Evolutionary conservation across 1,140 invertebrate genomes (phyloP), one percentile per base, ranked within the genome.

Genomic region (Listronotus oregonensis): DNA sequence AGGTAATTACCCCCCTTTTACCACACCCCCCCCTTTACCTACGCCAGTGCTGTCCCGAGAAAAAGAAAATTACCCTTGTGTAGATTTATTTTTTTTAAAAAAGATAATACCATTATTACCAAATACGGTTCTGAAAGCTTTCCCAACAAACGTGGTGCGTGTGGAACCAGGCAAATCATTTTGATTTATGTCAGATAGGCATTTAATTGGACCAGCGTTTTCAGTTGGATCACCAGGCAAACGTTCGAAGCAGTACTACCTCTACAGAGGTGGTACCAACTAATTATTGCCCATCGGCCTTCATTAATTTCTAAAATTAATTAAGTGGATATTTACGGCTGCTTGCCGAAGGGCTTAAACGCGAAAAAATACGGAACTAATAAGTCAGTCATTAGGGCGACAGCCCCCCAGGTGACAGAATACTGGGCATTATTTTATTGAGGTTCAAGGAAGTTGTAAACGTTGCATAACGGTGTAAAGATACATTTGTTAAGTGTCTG

Each of bases 331-430:
- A 11, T 14, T 46, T 46, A 46, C 43, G 8, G 43, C 43, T 14
- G n/a, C n/a, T 18, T 14, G 43, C 14, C 7, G n/a, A 18, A 37
- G 34, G 7, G 34, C 8, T 18, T 9, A 18, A 46, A 46, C n/a
- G 7, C n/a, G 43, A 46, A 18, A 46, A 27, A 6, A 46, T 18
- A 18, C 43, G 43, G 43, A 46, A 46, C 43, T 8, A 46, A 46
- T 46, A 46, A 46, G 43, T 46, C 9, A 12, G 43, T 46, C 4
- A 3, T 46, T 46, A 18, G 43, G n/a, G 43, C 43, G 43, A 46
- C 43, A 7, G 43, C 43, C 43, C 43, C 15, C 14, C 43, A 46
- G 43, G 43, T 46, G 43, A 46, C 43, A 14, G 17, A 18, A 18
- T 17, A n/a, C 14, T 17, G 7, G 14, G 34, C 34, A 10, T 37